Evolutionary conservation across 2,797 vertebrate species (phyloP), one percentile per base, ranked within the genome.

Genomic region (Euphonia xanthogaster): DNA sequence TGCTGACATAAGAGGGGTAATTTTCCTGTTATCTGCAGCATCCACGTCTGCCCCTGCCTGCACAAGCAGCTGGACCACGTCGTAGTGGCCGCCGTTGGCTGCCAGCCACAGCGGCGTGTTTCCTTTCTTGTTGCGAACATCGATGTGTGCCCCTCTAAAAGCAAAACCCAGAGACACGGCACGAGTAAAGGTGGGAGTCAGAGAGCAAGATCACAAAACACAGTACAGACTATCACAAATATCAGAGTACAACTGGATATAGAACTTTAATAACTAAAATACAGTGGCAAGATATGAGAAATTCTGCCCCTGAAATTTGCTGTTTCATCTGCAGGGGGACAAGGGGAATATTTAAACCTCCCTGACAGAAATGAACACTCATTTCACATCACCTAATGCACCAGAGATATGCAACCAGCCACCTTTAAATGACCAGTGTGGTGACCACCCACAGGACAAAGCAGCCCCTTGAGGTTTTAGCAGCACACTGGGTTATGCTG

Each of bases 121-220:
- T 96, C 99, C 99, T 96, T 99, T 99, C 98, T 99, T 99, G 97
- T 99, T 99, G 58, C 99, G 98, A 74, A 99, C 99, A 28, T 99
- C 99, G 27, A 99, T 99, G 96, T 99, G 99, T 17, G 99, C 99
- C 81, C 99, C 99, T 94, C 99, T 99, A 55, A 71, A 75, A 70
- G 62, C 14, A 9, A 14, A 14, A 54, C 10, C 4, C 2, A 47
- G 60, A 3, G 11, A 24, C 48, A 63, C 0, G 31, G 37, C 5
- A 45, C 35, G 12, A 80, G 25, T 5, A 22, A 55, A 71, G 25
- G 39, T 31, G 44, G 16, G 40, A 75, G 21, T 42, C 31, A 11
- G 37, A 42, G 65, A 73, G 24, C 7, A 61, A 51, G 44, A 48
- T 5, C 31, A 40, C 1, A 3, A 44, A 65, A 75, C 53, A 53